Conservation (phyloP, 1,140 invertebrate genomes). For the Heliothis subflexa region DNA sequence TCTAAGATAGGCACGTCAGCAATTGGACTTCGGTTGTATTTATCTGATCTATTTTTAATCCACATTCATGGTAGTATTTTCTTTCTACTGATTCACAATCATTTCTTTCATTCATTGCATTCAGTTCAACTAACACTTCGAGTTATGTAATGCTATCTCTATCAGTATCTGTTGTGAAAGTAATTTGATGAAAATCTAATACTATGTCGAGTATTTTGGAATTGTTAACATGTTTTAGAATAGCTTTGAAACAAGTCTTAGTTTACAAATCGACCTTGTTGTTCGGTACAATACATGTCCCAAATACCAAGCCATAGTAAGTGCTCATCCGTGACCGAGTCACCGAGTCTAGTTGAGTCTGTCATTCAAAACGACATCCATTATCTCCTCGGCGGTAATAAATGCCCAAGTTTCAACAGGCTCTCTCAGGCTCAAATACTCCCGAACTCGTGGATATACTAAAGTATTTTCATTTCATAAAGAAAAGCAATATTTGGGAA, state of each 20-base stretch:
- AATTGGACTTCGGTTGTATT: neutral
- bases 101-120: neutral
- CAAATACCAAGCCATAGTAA: constrained; percentile 31
- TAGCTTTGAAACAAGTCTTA: neutral
- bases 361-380: constrained; percentile 18
- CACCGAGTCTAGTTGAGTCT: constrained; percentile 6
- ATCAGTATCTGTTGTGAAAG: too few relatives aligned
- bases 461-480: constrained; percentile 8
- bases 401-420: neutral
- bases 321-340: constrained; percentile 28
- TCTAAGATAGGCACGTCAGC: neutral
- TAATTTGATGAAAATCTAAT: too few relatives aligned
- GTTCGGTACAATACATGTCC: constrained; percentile 49
- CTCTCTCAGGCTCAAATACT: too few relatives aligned
- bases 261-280: constrained; percentile 5
- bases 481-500: constrained; percentile 20
- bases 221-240: neutral
- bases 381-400: constrained; percentile 20
- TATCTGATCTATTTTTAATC: neutral
- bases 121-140: too few relatives aligned
- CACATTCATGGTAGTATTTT: neutral
- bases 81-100: neutral
- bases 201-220: too few relatives aligned
- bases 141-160: neutral
- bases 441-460: neutral